These are phyloP conservation scores for Centropyge bicolor DNA, from an alignment of 2,797 vertebrate genomes.

Conservation along the genomic window DNA sequence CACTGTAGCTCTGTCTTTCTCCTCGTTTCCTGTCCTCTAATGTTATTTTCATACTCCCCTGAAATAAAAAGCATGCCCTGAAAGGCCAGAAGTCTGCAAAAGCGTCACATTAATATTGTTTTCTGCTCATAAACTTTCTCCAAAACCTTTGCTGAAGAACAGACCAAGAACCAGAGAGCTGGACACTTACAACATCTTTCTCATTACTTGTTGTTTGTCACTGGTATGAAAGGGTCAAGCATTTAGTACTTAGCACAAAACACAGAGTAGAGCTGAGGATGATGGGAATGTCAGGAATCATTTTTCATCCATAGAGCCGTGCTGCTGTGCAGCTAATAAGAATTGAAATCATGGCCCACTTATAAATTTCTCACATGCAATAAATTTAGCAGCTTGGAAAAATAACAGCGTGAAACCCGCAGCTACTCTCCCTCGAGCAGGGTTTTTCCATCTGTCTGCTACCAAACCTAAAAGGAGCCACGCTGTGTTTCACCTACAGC, in stretches of 20 bases:
- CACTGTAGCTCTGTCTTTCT: constrained; percentile 12
- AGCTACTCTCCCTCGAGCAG: too few relatives aligned
- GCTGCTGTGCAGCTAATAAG: not conserved
- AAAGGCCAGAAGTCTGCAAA: constrained; percentile 30
- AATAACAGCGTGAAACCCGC: too few relatives aligned
- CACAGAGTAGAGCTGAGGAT: too few relatives aligned
- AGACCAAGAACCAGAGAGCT: not conserved
- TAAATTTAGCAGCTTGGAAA: too few relatives aligned
- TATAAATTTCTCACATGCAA: not conserved
- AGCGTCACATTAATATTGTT: constrained; percentile 17
- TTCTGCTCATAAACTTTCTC: not conserved
- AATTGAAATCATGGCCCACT: not conserved
- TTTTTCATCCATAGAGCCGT: too few relatives aligned
- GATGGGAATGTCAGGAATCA: too few relatives aligned
- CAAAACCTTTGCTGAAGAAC: too few relatives aligned
- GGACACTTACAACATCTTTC: not conserved
- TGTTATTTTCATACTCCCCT: constrained; percentile 30
- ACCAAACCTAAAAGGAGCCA: too few relatives aligned
- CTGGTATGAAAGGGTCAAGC: too few relatives aligned
- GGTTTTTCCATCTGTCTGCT: too few relatives aligned
- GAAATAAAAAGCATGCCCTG: constrained; percentile 66
- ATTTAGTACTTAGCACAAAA: too few relatives aligned
- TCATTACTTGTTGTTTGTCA: not conserved
- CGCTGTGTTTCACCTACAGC: too few relatives aligned
- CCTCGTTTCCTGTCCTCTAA: constrained; percentile 27